Percentiles rank a stretch among this genome's conserved stretches.
Conservation (phyloP, 2,113 vertebrate genomes). For the Cyphomyrus discorhynchus region DNA sequence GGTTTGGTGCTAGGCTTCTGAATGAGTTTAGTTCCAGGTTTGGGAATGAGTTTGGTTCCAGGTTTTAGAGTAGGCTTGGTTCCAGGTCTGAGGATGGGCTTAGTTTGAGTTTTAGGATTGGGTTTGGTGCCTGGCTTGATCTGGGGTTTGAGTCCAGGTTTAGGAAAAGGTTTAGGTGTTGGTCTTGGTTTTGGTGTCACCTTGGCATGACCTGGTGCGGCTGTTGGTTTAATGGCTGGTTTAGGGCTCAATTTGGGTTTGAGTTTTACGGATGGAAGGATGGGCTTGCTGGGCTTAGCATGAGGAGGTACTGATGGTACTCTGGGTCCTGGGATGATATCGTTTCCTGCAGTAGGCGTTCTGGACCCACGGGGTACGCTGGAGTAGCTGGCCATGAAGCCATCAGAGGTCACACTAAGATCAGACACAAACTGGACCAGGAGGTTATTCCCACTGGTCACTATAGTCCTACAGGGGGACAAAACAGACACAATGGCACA, state of each 20-base stretch:
- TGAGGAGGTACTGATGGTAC: constrained; percentile 27
- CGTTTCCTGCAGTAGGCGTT: constrained; percentile 41
- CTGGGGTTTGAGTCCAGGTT: background rate
- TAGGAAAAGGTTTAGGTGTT: background rate
- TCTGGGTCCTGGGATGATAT: constrained; percentile 46
- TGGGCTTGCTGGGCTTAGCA: constrained; percentile 24
- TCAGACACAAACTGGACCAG: constrained; percentile 86
- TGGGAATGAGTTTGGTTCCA: background rate
- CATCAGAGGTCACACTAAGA: constrained; percentile 79
- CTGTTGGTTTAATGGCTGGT: background rate
- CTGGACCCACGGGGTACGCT: constrained; percentile 52
- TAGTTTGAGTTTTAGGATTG: background rate
- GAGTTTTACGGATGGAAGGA: constrained; percentile 1
- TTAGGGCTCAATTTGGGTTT: constrained; percentile 7
- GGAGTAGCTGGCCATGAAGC: constrained; percentile 74
- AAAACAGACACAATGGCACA: background rate
- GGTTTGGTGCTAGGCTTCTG: constrained; percentile 7
- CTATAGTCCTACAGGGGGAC: constrained; percentile 48
- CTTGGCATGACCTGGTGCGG: constrained; percentile 19
- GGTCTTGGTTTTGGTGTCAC: constrained; percentile 17
- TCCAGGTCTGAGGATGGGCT: background rate
- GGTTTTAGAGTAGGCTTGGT: constrained; percentile 26
- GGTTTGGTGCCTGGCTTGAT: background rate
- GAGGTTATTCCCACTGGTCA: constrained; percentile 74
- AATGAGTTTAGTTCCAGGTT: background rate